phyloP scores from a whole-genome alignment of 2,113 vertebrate genomes.

The Chinchilla lanigera region DNA sequence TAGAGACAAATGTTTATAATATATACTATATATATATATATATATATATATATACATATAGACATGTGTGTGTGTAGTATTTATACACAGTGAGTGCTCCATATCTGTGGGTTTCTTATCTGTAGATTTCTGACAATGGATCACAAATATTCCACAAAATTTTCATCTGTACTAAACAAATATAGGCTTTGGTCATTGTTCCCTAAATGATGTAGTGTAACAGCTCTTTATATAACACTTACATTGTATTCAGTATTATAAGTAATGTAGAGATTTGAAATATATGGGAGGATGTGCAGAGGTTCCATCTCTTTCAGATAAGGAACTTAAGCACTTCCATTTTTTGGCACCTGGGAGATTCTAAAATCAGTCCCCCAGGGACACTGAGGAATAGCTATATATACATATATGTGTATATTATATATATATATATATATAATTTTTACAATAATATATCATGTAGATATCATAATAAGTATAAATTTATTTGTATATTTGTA shows the following conservation, averaged over 20 bases:
- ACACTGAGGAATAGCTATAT: not conserved
- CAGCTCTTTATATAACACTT: not conserved
- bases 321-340: not conserved
- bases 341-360: not conserved
- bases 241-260: not conserved
- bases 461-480: not conserved
- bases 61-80: not conserved
- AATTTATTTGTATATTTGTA: not conserved
- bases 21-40: not conserved
- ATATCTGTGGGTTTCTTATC: not conserved
- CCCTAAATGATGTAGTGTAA: not conserved
- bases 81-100: not conserved
- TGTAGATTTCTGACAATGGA: not conserved
- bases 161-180: not conserved
- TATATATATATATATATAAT: not conserved
- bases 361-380: not conserved
- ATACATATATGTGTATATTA: not conserved
- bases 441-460: slow-evolving; percentile 26
- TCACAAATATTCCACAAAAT: not conserved
- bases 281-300: not conserved
- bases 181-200: not conserved
- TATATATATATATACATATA: not conserved
- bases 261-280: not conserved
- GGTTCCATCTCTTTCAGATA: not conserved
- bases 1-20: not conserved